Evolutionary conservation across 2,888 invertebrate genomes (phyloP).

Genomic region (Noctua janthina): DNA sequence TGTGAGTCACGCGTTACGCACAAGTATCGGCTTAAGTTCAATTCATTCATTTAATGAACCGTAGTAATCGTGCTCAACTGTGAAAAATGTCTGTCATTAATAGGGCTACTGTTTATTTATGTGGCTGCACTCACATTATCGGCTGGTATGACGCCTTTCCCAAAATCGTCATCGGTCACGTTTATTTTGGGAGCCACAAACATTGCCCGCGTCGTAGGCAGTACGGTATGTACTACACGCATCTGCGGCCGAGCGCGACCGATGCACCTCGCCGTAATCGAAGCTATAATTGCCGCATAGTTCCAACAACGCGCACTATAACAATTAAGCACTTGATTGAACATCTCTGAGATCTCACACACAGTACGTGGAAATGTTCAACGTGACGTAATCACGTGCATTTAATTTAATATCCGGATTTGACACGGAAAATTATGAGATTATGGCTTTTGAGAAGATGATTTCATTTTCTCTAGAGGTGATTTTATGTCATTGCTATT

Average conservation of each 20-base stretch:
- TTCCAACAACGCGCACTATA: slow-evolving; percentile 37
- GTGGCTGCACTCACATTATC: slow-evolving; percentile 76
- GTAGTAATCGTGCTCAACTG: slow-evolving; percentile 74
- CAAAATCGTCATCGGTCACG: slow-evolving; percentile 82
- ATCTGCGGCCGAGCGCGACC: slow-evolving; percentile 47
- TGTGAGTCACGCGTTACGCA: slow-evolving; percentile 61
- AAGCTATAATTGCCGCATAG: slow-evolving; percentile 49
- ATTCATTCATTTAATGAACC: slow-evolving; percentile 73
- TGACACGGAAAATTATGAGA: slow-evolving; percentile 25
- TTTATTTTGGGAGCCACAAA: slow-evolving; percentile 83
- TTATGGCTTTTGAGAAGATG: slow-evolving; percentile 33
- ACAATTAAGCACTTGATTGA: slow-evolving; percentile 59
- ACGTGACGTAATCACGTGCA: slow-evolving; percentile 37
- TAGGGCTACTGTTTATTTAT: slow-evolving; percentile 77
- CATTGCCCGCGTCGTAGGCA: slow-evolving; percentile 60
- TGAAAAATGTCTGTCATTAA: slow-evolving; percentile 78
- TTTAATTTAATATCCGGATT: slow-evolving; percentile 28
- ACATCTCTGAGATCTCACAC: slow-evolving; percentile 34
- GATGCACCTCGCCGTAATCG: slow-evolving; percentile 58
- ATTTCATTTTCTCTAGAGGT: slow-evolving; percentile 48
- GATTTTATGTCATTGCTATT: slow-evolving; percentile 24
- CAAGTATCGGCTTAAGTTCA: slow-evolving; percentile 58
- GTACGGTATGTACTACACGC: slow-evolving; percentile 49
- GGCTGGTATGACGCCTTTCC: slow-evolving; percentile 82
- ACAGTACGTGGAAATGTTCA: slow-evolving; percentile 40